Evolutionary conservation across 2,888 invertebrate genomes (phyloP), one percentile per base, ranked within the genome.

Genomic region (Sarcophaga rosellei): DNA sequence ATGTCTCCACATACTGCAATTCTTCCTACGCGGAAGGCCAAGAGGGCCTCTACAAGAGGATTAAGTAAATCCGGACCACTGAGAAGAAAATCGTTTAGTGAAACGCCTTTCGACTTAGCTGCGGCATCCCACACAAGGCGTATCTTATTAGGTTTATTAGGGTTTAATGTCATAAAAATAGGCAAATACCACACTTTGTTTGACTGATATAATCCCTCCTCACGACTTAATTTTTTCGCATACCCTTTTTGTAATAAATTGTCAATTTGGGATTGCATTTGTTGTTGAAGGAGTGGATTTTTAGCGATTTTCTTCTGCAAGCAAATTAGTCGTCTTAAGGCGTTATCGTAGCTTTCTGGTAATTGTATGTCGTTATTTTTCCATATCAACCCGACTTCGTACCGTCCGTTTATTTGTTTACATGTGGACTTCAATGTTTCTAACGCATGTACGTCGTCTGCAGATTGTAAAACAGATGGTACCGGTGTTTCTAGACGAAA

Each of bases 91-190:
- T 89, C 89, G 70, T 92, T 92, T 6, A 91, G 74, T 1, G 88
- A 88, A 0, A 84, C 44, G 6, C 90, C 90, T 10, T 89, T 76
- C 6, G 81, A 85, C 21, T 88, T 89, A 0, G 90, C 90, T 0
- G 91, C 91, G 3, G 91, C 91, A 74, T 92, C 90, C 87, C 88
- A 91, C 0, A 91, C 91, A 4, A 91, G 74, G 17, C 91, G 84
- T 0, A 90, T 57, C 80, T 89, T 88, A 11, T n/a, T n/a, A n/a
- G n/a, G n/a, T n/a, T n/a, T n/a, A n/a, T 86, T 88, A 53, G 88
- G 78, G 57, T 88, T 86, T 3, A 68, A 17, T 0, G 74, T 68
- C 12, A 85, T 63, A 63, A 79, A 74, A n/a, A 53, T 74, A 47
- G 47, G 47, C 47, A 47, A 47, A 12, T 47, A 47, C 47, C 47